Evolutionary conservation across 2,113 vertebrate genomes (phyloP), one percentile per base, ranked within the genome.

Genomic region (Salvelinus sp.): DNA sequence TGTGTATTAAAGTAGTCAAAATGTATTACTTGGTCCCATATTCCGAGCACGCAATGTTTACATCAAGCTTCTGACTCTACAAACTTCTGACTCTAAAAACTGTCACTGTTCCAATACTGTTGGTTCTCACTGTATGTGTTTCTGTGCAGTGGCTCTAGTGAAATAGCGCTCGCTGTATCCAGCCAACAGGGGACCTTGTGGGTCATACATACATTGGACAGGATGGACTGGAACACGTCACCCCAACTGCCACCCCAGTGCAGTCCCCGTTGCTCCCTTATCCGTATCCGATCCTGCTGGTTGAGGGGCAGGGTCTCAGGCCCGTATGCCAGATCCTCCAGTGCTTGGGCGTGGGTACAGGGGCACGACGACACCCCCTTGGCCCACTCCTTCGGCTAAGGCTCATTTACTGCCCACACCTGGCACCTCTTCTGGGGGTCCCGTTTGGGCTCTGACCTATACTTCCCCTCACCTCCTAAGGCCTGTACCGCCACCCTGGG

Each of bases 131-230:
- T 44, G 38, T 44, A 94, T 92, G 30, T 95, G 87, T 54, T 91
- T 88, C 79, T 94, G 88, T 1, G 70, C 14, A 60, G 73, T 87
- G 76, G 86, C 44, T n/a, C 67, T 58, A 0, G 80, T 82, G 82
- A 93, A 93, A 90, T 92, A 94, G 71, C 93, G 92, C n/a, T 94
- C 94, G 3, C 63, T 93, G 87, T 90, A 91, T 28, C 94, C 94
- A 3, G 86, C 88, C 84, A 92, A 80, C 79, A 95, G 85, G 10
- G 92, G 88, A 1, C 94, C 94, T 0, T 94, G 89, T 0, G 79
- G 83, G 57, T 94, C 92, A 58, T 94, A 95, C 27, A 92, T 87
- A 57, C 94, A 94, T 92, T 94, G 68, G 89, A 81, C 44, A 94
- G 88, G 62, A 94, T 22, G 16, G 94, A 93, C 76, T 78, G 79